Evolutionary conservation across 2,888 invertebrate species (phyloP).

Genomic region (Callyntrura sp.): DNA sequence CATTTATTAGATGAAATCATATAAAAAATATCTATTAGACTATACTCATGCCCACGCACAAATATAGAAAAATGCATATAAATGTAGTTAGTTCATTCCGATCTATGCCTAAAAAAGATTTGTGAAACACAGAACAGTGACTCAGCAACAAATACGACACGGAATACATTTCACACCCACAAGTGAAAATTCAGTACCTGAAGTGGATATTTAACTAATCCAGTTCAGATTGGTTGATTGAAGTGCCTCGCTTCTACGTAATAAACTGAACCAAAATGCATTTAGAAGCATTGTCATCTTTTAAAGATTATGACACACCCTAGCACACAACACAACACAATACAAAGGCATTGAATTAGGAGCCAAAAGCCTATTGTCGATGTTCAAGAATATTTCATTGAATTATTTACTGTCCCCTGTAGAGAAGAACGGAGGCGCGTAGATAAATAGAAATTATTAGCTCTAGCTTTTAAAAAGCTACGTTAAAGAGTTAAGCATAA

Average conservation of each 20-base stretch:
- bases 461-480: not conserved
- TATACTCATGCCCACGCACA: not conserved
- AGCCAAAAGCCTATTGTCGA: conserved; percentile 17
- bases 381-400: not conserved
- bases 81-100: not conserved
- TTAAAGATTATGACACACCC: conserved; percentile 27
- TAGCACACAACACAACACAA: conserved; percentile 49
- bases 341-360: conserved; percentile 24
- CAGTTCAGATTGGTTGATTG: conserved; percentile 52
- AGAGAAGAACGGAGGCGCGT: too few relatives aligned
- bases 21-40: too few relatives aligned
- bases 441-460: too few relatives aligned
- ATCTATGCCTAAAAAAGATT: not conserved
- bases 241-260: conserved; percentile 11
- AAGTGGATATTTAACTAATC: conserved; percentile 48
- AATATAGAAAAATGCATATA: not conserved
- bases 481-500: not conserved
- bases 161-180: conserved; percentile 37
- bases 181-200: conserved; percentile 51
- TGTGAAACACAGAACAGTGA: not conserved
- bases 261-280: conserved; percentile 15
- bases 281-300: conserved; percentile 20
- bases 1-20: too few relatives aligned
- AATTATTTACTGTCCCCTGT: not conserved
- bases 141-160: not conserved